Evolutionary conservation across 2,888 invertebrate genomes (phyloP), one percentile per base, ranked within the genome.

Genomic region (Ochropleura leucogaster): DNA sequence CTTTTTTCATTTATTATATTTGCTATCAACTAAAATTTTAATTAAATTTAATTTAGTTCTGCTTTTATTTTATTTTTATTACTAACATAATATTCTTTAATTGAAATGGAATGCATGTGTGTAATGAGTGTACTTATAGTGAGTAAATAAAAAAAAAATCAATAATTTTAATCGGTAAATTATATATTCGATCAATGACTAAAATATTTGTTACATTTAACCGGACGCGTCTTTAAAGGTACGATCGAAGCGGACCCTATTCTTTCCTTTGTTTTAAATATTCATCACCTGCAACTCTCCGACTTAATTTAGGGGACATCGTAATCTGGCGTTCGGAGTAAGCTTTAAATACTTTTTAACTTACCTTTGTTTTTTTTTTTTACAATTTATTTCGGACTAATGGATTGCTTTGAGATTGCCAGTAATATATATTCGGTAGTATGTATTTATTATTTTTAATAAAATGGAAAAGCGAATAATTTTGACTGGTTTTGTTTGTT

Each of bases 331-430:
- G 85, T 85, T 88, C 85, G 79, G 88, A 89, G 90, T 89, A 88
- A 85, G 87, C 88, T 90, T 92, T 91, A 91, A 92, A 92, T 91
- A 90, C 87, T 91, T 92, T 92, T 92, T 89, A 91, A 91, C 88
- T 88, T 89, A 87, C 84, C 82, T 85, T 87, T 82, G 82, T 83
- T 82, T 86, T 85, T 87, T n/a, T n/a, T 82, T 78, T 79, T 67
- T 72, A 76, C 81, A 80, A 80, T 87, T 88, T 87, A 81, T 84
- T 77, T 80, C 47, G 47, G 2, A 14, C 70, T 80, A 85, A 80
- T 85, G 82, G 79, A 81, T 85, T 82, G 73, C 82, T 84, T 74
- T 63, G 68, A 69, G 46, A 72, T 84, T 57, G 44, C 20, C 9
- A 20, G 14, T 64, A 57, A 53, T 84, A 55, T 77, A 65, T 70